Evolutionary conservation across 2,888 invertebrate species (phyloP), one percentile per base, ranked within the genome.

Genomic region (Epistrophe eligans): DNA sequence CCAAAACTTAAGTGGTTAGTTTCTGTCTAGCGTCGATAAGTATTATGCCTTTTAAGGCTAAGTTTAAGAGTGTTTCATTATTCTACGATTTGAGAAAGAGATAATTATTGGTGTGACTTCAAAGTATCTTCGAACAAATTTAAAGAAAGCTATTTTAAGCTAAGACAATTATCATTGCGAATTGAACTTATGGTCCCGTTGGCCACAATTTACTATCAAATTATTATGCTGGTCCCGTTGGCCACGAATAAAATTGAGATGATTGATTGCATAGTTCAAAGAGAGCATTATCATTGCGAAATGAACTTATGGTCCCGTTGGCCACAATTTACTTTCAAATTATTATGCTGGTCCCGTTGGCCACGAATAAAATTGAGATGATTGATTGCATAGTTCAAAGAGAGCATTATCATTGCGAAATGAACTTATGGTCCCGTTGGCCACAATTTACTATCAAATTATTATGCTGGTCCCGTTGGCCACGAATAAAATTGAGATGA

Each of bases 391-490:
- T 28, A 28, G 24, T 19, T 4, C 0, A n/a, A 8, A 52, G 15
- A 52, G 24, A 52, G 19, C 13, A 13, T 52, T 3, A 13, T 52
- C 24, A 13, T 24, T 52, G 13, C 52, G 52, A 52, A 52, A 1
- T 52, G 38, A 10, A 38, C 38, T 55, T 8, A 38, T 10, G 52
- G 52, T 55, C 52, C 52, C 24, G 52, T 55, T 55, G 55, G 28
- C 55, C 55, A 15, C 5, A 28, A 55, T 55, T 28, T 6, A 55
- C 19, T 15, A 7, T 55, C 28, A 7, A 24, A 55, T 28, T 24
- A 28, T 24, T 8, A 28, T 0, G 2, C 13, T 55, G 55, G 55
- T 55, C 24, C 55, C 55, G 55, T 55, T 55, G 24, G 55, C 55
- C 55, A 28, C 15, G 6, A 28, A 55, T 24, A 19, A 55, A 10